Conservation (phyloP, 2,113 vertebrate genomes). For the Paracanthobrama guichenoti region DNA sequence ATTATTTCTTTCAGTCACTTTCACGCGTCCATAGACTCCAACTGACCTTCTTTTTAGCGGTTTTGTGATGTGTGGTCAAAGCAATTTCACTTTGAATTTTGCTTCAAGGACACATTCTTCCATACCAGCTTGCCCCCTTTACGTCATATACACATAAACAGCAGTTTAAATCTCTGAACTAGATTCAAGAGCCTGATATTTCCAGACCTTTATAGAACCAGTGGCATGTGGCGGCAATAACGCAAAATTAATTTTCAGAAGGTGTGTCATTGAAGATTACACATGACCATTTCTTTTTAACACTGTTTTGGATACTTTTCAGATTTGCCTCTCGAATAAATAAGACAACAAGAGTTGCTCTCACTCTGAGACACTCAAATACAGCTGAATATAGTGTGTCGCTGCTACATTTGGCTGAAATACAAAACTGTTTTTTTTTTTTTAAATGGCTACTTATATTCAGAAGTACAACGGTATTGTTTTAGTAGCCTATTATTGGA, state of each 20-base stretch:
- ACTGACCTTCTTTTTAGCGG: constrained; percentile 4
- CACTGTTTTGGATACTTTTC: neutral
- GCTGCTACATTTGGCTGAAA: neutral
- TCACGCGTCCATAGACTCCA: constrained; percentile 9
- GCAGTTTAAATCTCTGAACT: constrained; percentile 1
- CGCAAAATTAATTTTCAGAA: neutral
- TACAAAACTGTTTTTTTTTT: too few species aligned
- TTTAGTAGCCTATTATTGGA: neutral
- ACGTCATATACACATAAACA: constrained; percentile 5
- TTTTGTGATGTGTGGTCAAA: constrained; percentile 20
- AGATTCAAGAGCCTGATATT: neutral
- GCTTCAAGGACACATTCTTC: constrained; percentile 21
- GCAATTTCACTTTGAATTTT: neutral
- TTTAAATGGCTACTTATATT: neutral
- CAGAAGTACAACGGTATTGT: neutral
- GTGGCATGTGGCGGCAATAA: neutral
- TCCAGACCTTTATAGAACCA: neutral
- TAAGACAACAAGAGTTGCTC: neutral
- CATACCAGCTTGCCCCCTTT: neutral
- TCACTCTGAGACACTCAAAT: neutral
- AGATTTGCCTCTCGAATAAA: neutral
- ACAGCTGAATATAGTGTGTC: neutral
- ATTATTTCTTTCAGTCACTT: constrained; percentile 2
- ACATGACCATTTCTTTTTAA: neutral
- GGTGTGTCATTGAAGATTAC: neutral